These are phyloP conservation scores for Bucco capensis DNA, from an alignment of 2,113 vertebrate genomes.

Conservation along the genomic window DNA sequence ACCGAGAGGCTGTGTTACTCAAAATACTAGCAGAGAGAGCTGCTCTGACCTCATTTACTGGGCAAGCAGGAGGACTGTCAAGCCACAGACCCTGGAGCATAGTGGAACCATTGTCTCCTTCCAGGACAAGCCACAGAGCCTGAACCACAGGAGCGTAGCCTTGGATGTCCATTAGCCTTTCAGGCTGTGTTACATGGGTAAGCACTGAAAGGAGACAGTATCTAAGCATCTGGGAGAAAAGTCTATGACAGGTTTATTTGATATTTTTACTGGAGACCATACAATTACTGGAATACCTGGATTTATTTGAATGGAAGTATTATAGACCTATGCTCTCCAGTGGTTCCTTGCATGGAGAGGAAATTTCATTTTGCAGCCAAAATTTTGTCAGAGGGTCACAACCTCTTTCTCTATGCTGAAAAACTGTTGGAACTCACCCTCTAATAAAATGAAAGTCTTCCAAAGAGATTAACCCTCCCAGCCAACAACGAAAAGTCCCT, in stretches of 20 bases:
- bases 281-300: slow-evolving; percentile 67
- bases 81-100: not conserved
- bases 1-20: not conserved
- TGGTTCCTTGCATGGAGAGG: slow-evolving; percentile 48
- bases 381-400: slow-evolving; percentile 62
- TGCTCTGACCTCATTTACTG: slow-evolving; percentile 17
- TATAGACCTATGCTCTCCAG: slow-evolving; percentile 61
- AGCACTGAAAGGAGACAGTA: slow-evolving; percentile 44
- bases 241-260: slow-evolving; percentile 61
- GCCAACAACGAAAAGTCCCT: not conserved
- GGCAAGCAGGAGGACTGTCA: not conserved
- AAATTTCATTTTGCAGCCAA: slow-evolving; percentile 62
- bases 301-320: slow-evolving; percentile 66
- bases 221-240: slow-evolving; percentile 56
- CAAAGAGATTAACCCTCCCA: not conserved
- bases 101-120: slow-evolving; percentile 38
- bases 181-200: not conserved
- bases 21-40: not conserved
- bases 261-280: slow-evolving; percentile 58
- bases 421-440: slow-evolving; percentile 37
- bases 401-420: slow-evolving; percentile 38
- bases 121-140: not conserved
- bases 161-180: not conserved
- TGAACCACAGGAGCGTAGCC: not conserved
- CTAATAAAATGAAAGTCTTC: slow-evolving; percentile 27